Evolutionary conservation across 2,888 invertebrate genomes (phyloP), one percentile per base, ranked within the genome.

Genomic region (Apamea monoglypha): DNA sequence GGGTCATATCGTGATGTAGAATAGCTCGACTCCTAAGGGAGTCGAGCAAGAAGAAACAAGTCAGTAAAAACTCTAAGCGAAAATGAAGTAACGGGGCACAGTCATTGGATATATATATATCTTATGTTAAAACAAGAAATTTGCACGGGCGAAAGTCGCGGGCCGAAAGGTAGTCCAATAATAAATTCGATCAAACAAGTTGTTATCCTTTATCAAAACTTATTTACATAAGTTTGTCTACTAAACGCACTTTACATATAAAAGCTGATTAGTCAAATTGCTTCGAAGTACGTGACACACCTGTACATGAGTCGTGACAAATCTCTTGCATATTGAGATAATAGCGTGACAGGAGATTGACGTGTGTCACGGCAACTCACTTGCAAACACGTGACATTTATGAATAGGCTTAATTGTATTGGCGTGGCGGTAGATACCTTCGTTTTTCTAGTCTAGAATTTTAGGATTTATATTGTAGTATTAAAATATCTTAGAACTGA

Each of bases 261-360:
- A 44, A 74, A 74, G 69, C 64, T 61, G 16, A 44, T 63, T n/a
- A 61, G 40, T 56, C 69, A 59, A 72, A 69, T 53, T 3, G 25
- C 25, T 59, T 76, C 50, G 50, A 61, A 70, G 21, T 40, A 66
- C 50, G 44, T 53, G 71, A 76, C 76, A 14, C 59, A 64, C 25
- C 36, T 59, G 73, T 21, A 67, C 50, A 67, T 64, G 8, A 32
- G 8, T 18, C 44, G 32, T 73, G 72, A 78, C 72, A 78, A 74
- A 85, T 74, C 53, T 29, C 64, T 29, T 75, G 32, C 64, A 56
- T 63, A 81, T 59, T 59, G 67, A 68, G 14, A 75, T 69, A 81
- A 59, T 69, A 74, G 86, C 75, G 79, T 86, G 79, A 82, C 77
- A 67, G 36, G 66, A 69, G 50, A 82, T 53, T 74, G 79, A 73